These are phyloP conservation scores for Thelaira solivaga DNA, from an alignment of 2,888 invertebrate species.

Conservation along the genomic window DNA sequence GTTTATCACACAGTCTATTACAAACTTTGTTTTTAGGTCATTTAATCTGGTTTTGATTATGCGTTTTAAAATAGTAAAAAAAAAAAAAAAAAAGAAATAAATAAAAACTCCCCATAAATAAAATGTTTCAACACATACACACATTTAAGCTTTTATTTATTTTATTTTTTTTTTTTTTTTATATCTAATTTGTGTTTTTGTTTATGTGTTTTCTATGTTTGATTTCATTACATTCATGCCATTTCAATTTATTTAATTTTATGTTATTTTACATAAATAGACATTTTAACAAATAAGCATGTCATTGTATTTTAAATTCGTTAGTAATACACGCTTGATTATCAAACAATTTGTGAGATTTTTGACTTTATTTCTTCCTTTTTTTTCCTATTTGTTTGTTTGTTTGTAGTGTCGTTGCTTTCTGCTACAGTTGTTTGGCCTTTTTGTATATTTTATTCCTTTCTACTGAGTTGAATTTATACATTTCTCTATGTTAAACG, in stretches of 20 bases:
- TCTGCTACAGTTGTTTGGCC: neutral
- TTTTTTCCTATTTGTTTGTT: neutral
- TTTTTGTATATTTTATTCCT: slow-evolving; percentile 4
- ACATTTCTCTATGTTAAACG: slow-evolving; percentile 47
- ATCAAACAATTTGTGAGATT: slow-evolving; percentile 52
- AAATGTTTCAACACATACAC: too few species aligned
- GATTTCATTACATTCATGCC: slow-evolving; percentile 1
- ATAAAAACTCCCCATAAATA: neutral
- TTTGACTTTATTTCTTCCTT: slow-evolving; percentile 27
- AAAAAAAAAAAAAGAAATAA: neutral
- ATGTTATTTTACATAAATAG: slow-evolving; percentile 53
- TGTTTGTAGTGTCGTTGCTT: too few species aligned
- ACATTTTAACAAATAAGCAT: slow-evolving; percentile 55
- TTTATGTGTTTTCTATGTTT: neutral
- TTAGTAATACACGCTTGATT: slow-evolving; percentile 58
- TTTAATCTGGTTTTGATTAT: neutral
- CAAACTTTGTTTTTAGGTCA: neutral
- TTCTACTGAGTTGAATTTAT: slow-evolving; percentile 37
- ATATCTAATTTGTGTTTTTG: neutral
- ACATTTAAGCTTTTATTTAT: too few species aligned
- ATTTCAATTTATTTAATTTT: slow-evolving; percentile 42
- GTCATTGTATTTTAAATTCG: slow-evolving; percentile 51
- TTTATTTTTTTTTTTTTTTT: too few species aligned
- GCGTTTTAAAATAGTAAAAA: neutral
- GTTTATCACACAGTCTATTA: too few species aligned